These are phyloP conservation scores for Papilio glaucus DNA, from an alignment of 1,140 invertebrate species.

Conservation along the genomic window DNA sequence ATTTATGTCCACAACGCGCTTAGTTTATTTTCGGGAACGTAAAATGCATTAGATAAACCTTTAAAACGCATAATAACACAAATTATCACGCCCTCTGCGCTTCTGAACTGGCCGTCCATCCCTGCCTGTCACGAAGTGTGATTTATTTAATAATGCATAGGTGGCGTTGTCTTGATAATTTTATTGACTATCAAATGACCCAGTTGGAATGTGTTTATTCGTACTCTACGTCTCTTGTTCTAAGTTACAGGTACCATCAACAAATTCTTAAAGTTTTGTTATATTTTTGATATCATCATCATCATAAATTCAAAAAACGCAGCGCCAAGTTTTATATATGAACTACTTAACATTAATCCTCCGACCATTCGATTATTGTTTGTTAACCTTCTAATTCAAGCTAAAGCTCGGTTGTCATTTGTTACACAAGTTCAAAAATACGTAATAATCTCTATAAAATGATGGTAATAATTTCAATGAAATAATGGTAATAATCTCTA, in stretches of 20 bases:
- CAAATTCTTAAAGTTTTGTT: not conserved
- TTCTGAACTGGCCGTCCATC: not conserved
- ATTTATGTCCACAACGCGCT: slow-evolving; percentile 24
- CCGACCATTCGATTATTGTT: no score
- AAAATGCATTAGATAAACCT: slow-evolving; percentile 25
- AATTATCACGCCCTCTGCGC: slow-evolving; percentile 19
- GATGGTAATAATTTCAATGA: no score
- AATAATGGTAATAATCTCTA: no score
- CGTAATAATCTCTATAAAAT: not conserved
- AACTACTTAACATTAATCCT: no score
- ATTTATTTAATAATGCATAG: not conserved
- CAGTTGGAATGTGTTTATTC: not conserved
- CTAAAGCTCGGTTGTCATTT: no score
- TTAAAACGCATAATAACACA: slow-evolving; percentile 30
- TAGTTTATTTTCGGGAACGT: slow-evolving; percentile 29
- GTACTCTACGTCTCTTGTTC: not conserved
- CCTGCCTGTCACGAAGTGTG: not conserved
- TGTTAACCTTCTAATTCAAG: no score
- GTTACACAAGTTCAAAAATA: not conserved
- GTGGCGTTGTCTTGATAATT: not conserved
- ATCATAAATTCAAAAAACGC: no score
- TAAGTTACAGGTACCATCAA: not conserved
- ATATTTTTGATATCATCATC: no score
- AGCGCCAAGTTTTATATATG: no score
- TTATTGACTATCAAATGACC: not conserved